A percentile compares a stretch with the other conserved stretches of the same genome.
Evolutionary conservation across 2,113 vertebrate genomes (phyloP).

Genomic region (Cynoglossus semilaevis): DNA sequence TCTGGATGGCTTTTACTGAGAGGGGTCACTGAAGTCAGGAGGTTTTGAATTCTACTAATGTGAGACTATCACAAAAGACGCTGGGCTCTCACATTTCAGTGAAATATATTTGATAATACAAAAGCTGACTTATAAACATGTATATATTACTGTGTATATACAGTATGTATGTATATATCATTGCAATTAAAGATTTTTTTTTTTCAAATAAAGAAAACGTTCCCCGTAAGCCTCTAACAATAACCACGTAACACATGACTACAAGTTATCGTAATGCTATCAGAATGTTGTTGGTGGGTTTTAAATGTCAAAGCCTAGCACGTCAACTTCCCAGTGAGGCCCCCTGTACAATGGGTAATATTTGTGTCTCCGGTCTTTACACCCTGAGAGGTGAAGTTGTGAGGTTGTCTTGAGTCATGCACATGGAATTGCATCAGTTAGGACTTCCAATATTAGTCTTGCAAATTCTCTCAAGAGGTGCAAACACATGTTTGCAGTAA

Average conservation of each 20-base stretch:
- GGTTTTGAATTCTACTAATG: constrained; percentile 24
- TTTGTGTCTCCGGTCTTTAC: constrained; percentile 13
- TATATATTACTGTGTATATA: neutral
- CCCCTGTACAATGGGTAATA: constrained; percentile 15
- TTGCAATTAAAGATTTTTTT: neutral
- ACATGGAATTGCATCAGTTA: constrained; percentile 31
- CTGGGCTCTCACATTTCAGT: constrained; percentile 9
- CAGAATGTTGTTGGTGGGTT: constrained; percentile 19
- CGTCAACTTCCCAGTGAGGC: constrained; percentile 22
- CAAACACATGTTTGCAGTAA: constrained; percentile 34
- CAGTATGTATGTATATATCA: no score
- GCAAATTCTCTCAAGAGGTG: constrained; percentile 24
- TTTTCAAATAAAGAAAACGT: neutral
- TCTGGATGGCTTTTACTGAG: constrained; percentile 52
- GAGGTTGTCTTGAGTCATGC: constrained; percentile 34
- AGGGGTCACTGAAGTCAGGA: constrained; percentile 48
- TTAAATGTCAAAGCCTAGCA: constrained; percentile 28
- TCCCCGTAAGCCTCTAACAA: neutral
- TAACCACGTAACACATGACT: neutral
- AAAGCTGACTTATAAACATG: neutral
- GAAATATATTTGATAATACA: neutral
- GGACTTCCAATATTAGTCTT: constrained; percentile 40
- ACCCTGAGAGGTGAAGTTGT: constrained; percentile 19
- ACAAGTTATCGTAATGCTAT: neutral
- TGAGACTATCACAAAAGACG: constrained; percentile 39